Base-by-base conservation (phyloP, 1,140 invertebrate species). In the Drosophila santomea region DNA sequence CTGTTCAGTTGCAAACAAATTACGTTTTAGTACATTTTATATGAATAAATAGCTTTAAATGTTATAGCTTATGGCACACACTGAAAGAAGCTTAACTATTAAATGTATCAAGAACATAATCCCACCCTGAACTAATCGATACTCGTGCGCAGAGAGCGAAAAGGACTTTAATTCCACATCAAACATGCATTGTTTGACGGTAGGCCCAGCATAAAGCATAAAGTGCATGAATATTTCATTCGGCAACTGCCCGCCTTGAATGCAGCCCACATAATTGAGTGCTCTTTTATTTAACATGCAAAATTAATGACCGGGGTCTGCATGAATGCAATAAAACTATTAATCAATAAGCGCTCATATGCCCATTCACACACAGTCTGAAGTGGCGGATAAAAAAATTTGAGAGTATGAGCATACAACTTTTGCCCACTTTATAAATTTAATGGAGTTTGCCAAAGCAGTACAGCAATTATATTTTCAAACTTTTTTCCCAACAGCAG, bases 401-500 rank as follows among this genome's bases (percentile, higher is more conserved):
- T 39, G 11, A 14, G 10, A 48, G 38, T n/a, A 54, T 11, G 48
- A 48, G 48, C 57, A 68, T 32, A 59, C 43, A 79, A 83, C 25
- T 64, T 71, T 72, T 67, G 50, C 55, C 48, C 83, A 88, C 75
- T 86, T 86, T 76, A 83, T 83, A 78, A 76, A 79, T 83, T 88
- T 77, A 88, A 83, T 83, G 52, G 71, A 71, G 72, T 76, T 76
- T 51, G 68, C 61, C 69, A 83, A 76, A 78, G 60, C 64, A 88
- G 75, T 41, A 36, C 81, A 48, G 83, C 79, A 86, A 89, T 88
- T 86, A 86, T 89, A 77, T 72, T 88, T 86, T 69, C 62, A 76
- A 88, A 88, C 74, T 82, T 82, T 86, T 88, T 88, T 74, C 52
- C 74, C 61, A 72, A 63, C 38, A 62, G 59, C 23, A 57, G 32